Base-by-base conservation (phyloP, 2,113 vertebrate genomes). In the Corydoras maculifer region DNA sequence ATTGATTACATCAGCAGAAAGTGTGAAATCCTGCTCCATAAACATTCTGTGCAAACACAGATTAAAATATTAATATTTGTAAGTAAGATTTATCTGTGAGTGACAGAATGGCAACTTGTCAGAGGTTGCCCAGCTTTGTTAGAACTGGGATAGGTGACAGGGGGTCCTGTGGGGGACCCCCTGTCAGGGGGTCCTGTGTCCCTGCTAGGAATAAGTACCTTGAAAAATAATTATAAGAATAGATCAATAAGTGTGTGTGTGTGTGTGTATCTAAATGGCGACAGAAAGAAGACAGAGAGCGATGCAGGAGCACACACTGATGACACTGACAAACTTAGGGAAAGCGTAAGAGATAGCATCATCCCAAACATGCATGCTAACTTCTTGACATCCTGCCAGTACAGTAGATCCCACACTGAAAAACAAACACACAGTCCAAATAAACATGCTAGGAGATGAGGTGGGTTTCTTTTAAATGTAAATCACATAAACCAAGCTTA, bases 321-420 rank as follows among this genome's bases (percentile, higher is more conserved):
- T 90, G 0, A 94, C 91, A 13, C 93, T 94, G 89, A 93, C 74
- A 92, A 88, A 59, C 91, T 93, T 82, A 94, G 88, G 31, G 92
- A 93, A 85, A 94, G 90, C 68, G 94, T 90, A 79, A 94, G 86
- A 72, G 93, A 77, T 75, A 94, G 87, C 70, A 90, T 82, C 78
- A 90, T 92, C 70, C 93, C 91, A 0, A 94, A 93, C 70, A 91
- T 84, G 0, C 92, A 90, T 4, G 90, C 91, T 0, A 92, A 91
- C 86, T 91, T 91, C 88, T 94, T 93, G 79, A 94, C 85, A 77
- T 94, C 92, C 8, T 86, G 88, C 93, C 93, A 94, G 86, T 94
- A 93, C 62, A 94, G 84, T 80, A 94, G 86, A 81, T 94, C 91
- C 10, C 91, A 87, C 64, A 89, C 92, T 94, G 89, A 5, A 5